phyloP scores from a whole-genome alignment of 2,888 invertebrate species.

The Onchidella celtica region DNA sequence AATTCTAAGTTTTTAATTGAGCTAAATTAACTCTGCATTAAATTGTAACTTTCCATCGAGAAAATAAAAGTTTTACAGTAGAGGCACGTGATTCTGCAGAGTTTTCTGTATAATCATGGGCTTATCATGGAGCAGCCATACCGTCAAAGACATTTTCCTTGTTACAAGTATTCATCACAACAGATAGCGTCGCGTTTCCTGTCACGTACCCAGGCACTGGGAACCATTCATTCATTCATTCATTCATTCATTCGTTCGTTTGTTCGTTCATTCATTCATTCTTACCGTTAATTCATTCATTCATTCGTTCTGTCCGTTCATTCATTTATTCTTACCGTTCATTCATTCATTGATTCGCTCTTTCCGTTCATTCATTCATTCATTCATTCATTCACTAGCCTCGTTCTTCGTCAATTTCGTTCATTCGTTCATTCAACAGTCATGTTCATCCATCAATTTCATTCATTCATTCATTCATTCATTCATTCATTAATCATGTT shows the following conservation, averaged over 20 bases:
- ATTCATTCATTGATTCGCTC: neutral
- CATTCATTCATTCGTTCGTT: neutral
- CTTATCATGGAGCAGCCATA: neutral
- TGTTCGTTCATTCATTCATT: neutral
- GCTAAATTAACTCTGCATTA: too few species aligned
- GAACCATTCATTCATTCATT: neutral
- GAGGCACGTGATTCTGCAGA: neutral
- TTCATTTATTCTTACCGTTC: too few species aligned
- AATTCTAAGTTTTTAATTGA: too few species aligned
- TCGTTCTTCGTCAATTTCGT: neutral
- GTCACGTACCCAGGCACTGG: slow-evolving; percentile 14
- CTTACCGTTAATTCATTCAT: neutral
- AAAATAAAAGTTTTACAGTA: neutral
- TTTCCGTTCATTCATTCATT: neutral
- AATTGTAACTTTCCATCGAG: too few species aligned
- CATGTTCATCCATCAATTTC: neutral
- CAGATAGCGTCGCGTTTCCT: slow-evolving; percentile 9
- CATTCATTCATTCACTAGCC: neutral
- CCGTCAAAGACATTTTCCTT: slow-evolving; percentile 14
- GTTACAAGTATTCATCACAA: neutral
- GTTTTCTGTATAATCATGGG: neutral
- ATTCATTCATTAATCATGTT: neutral
- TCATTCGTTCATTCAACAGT: neutral
- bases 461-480: neutral
- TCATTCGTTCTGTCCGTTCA: too few species aligned